phyloP scores from a whole-genome alignment of 2,888 invertebrate species.

The Drosophila multiciliata region DNA sequence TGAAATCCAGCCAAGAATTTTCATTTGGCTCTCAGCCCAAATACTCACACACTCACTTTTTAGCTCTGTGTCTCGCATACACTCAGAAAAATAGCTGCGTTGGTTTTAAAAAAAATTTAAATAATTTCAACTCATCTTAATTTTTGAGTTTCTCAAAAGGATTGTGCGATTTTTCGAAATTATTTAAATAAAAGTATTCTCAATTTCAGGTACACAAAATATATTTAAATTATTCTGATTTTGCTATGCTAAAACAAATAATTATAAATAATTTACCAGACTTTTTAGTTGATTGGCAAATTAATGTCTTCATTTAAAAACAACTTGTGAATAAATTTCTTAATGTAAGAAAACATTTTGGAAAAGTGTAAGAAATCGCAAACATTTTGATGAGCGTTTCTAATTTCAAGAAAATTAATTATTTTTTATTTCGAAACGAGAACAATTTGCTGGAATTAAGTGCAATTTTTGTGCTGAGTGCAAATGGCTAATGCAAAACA shows the following conservation, averaged over 20 bases:
- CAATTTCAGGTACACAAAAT: background rate
- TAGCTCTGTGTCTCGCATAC: background rate
- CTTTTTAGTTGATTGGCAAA: background rate
- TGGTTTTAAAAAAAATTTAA: background rate
- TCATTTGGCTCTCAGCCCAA: conserved; percentile 9
- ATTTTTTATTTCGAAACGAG: background rate
- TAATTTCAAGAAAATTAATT: background rate
- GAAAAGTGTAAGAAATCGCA: background rate
- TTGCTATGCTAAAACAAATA: background rate
- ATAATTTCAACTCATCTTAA: background rate
- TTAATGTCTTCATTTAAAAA: background rate
- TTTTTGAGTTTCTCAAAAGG: background rate
- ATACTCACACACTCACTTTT: background rate
- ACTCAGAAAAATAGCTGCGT: background rate
- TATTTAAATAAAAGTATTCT: background rate
- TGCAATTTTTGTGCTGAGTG: background rate
- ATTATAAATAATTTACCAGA: background rate
- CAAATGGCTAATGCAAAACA: conserved; percentile 63
- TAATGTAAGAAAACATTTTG: background rate
- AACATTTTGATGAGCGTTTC: background rate
- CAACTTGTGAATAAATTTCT: background rate
- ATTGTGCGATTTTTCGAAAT: background rate
- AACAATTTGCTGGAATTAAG: background rate
- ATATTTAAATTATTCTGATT: background rate
- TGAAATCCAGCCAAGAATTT: conserved; percentile 74